Conservation (phyloP, 2,797 vertebrate genomes). For the Tarsius wallacei region DNA sequence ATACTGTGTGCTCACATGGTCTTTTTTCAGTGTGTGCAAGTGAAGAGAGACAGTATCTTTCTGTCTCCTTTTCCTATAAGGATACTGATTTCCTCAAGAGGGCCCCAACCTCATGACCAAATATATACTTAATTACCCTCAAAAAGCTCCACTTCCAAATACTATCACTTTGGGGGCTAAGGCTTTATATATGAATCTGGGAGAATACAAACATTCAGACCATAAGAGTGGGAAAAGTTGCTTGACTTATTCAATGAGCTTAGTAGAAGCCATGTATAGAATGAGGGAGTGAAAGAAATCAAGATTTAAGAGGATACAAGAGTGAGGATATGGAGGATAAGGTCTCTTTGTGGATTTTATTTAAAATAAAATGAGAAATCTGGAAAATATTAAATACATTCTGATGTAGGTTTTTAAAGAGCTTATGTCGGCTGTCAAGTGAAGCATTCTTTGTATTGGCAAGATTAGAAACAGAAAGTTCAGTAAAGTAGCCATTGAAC, state of each 20-base stretch:
- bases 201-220: fast-evolving
- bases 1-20: too few relatives aligned
- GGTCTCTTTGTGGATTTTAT: not conserved
- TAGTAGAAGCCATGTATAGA: not conserved
- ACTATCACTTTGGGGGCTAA: too few relatives aligned
- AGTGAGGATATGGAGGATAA: not conserved
- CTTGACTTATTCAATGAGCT: not conserved
- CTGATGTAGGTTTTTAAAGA: not conserved
- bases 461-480: not conserved
- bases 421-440: not conserved
- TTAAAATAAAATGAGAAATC: not conserved
- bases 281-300: not conserved
- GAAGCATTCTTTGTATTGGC: not conserved
- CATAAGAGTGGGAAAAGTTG: not conserved
- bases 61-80: not conserved
- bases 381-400: not conserved
- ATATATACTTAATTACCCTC: not conserved
- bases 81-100: not conserved
- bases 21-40: too few relatives aligned
- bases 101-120: not conserved
- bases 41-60: not conserved
- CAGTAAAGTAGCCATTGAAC: too few relatives aligned
- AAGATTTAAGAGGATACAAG: not conserved
- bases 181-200: not conserved
- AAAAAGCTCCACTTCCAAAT: not conserved